Conservation (phyloP, 30 jellyfish, hydroid and myxozoan species). For the Catostylus mosaicus region DNA sequence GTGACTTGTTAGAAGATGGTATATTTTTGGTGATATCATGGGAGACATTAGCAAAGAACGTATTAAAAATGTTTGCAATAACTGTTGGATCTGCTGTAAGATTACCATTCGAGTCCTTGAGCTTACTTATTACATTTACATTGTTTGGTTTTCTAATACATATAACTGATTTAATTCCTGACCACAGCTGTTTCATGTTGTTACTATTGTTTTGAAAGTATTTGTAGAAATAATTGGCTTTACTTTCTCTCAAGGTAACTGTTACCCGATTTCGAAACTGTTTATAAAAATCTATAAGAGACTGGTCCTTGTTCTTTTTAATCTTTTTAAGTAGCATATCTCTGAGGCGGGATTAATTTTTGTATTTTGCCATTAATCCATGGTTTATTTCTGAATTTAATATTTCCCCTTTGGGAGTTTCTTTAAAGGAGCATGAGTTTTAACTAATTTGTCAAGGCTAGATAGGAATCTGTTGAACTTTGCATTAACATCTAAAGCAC, state of each 20-base stretch:
- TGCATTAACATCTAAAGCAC: slow-evolving; percentile 39
- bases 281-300: slow-evolving; percentile 29
- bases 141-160: slow-evolving; percentile 48
- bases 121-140: slow-evolving; percentile 59
- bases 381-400: slow-evolving; percentile 65
- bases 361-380: slow-evolving; percentile 59
- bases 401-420: slow-evolving; percentile 48
- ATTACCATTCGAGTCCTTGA: slow-evolving; percentile 50
- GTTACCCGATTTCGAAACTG: slow-evolving; percentile 42
- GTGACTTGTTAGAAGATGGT: slow-evolving; percentile 37
- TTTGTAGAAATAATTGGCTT: slow-evolving; percentile 56
- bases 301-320: slow-evolving; percentile 11
- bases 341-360: slow-evolving; percentile 65
- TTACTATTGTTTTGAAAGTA: slow-evolving; percentile 63
- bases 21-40: slow-evolving; percentile 58
- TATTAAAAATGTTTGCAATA: slow-evolving; percentile 72
- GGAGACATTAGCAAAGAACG: slow-evolving; percentile 53
- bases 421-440: slow-evolving; percentile 60
- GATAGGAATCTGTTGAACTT: slow-evolving; percentile 55
- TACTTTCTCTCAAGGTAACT: slow-evolving; percentile 51
- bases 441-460: slow-evolving; percentile 50
- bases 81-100: slow-evolving; percentile 52
- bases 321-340: slow-evolving; percentile 45
- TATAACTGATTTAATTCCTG: slow-evolving; percentile 68
- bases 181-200: slow-evolving; percentile 74